Evolutionary conservation across 2,888 invertebrate species (phyloP).

Genomic region (Mythimna lalbum): DNA sequence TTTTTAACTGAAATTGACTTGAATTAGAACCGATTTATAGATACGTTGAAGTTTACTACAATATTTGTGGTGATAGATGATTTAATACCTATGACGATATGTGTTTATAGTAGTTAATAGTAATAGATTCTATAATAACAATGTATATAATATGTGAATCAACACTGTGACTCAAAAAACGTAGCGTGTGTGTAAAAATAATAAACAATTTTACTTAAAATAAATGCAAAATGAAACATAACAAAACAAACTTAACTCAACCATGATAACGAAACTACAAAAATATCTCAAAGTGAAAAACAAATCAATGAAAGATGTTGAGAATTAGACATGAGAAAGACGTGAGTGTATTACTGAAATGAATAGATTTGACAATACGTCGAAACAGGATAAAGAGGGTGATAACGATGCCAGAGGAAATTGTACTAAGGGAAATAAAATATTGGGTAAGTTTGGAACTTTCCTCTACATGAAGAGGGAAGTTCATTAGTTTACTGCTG

Average conservation of each 20-base stretch:
- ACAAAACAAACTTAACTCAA: background rate
- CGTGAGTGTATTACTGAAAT: conserved; percentile 72
- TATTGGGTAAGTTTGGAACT: conserved; percentile 78
- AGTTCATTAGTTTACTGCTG: too few relatives aligned
- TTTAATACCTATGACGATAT: background rate
- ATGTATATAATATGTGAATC: background rate
- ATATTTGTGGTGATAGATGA: background rate
- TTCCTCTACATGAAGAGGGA: too few relatives aligned
- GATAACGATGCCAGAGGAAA: conserved; percentile 80
- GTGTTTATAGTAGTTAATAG: background rate
- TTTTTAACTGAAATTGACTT: background rate
- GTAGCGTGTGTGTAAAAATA: background rate
- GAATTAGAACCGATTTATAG: background rate
- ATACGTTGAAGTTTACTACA: background rate
- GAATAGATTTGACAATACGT: conserved; percentile 83
- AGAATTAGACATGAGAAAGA: conserved; percentile 51
- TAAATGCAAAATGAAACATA: conserved; percentile 6
- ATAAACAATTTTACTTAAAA: background rate
- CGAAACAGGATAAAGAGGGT: conserved; percentile 80
- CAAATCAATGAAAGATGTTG: conserved; percentile 48
- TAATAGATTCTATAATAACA: background rate
- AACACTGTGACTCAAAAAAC: background rate
- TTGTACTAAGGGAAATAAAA: conserved; percentile 84
- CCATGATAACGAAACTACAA: conserved; percentile 28
- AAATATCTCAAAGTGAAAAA: conserved; percentile 57